These are phyloP conservation scores for Piprites chloris DNA, from an alignment of 2,113 vertebrate genomes.

Conservation along the genomic window DNA sequence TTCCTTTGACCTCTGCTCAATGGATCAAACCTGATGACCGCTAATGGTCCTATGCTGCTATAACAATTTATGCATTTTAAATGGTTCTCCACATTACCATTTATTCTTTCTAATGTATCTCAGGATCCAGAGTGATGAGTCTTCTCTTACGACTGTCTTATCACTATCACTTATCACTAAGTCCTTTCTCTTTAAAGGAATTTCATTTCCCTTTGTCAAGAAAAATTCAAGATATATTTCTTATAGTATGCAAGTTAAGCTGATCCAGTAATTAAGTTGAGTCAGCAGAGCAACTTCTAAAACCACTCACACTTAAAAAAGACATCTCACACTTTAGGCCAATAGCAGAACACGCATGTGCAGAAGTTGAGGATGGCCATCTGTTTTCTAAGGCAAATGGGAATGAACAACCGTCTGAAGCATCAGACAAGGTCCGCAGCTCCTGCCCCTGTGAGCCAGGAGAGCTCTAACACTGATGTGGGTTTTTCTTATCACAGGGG, in stretches of 20 bases:
- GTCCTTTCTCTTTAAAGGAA: not conserved
- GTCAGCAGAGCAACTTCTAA: not conserved
- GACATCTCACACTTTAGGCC: not conserved
- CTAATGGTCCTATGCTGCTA: not conserved
- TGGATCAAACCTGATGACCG: accelerated
- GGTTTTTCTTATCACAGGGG: not conserved
- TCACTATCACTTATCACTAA: not conserved
- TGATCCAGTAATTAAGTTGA: not conserved
- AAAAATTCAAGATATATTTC: not conserved
- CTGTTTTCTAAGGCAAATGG: not conserved
- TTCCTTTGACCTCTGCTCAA: not conserved
- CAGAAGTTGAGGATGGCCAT: not conserved
- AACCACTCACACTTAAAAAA: not conserved
- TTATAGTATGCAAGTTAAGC: not conserved
- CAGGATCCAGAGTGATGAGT: not conserved
- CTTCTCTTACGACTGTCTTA: not conserved
- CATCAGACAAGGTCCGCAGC: not conserved
- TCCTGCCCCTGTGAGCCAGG: not conserved
- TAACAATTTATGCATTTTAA: not conserved
- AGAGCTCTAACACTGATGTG: not conserved
- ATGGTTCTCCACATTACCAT: not conserved
- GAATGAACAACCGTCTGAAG: not conserved
- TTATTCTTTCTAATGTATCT: not conserved
- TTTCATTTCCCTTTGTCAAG: not conserved
- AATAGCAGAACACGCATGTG: accelerated